Evolutionary conservation across 2,888 invertebrate species (phyloP).

Genomic region (Lasioglossum calceatum): DNA sequence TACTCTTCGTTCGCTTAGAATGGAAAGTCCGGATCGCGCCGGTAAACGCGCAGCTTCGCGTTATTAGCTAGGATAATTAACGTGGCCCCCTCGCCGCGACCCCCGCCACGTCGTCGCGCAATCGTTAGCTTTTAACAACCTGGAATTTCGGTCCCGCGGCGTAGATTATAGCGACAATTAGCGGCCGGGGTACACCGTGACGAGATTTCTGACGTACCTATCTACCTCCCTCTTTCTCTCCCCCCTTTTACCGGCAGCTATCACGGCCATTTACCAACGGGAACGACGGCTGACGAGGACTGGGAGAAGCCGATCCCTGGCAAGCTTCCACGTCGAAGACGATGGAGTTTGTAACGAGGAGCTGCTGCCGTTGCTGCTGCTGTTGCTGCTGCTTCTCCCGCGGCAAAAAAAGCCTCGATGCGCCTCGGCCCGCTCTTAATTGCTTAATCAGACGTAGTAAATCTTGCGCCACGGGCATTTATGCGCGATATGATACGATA

Average conservation of each 20-base stretch:
- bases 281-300: conserved; percentile 16
- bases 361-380: conserved; percentile 31
- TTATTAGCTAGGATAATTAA: conserved; percentile 78
- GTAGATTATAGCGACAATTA: conserved; percentile 74
- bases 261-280: conserved; percentile 46
- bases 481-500: conserved; percentile 56
- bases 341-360: conserved; percentile 73
- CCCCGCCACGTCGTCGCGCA: conserved; percentile 52
- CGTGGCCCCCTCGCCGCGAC: conserved; percentile 49
- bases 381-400: conserved; percentile 44
- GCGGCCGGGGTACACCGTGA: conserved; percentile 67
- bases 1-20: conserved; percentile 21
- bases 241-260: neutral
- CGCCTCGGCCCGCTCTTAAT: conserved; percentile 76
- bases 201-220: conserved; percentile 73
- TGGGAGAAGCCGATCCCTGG: conserved; percentile 16
- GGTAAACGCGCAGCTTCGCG: conserved; percentile 65
- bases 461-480: conserved; percentile 81
- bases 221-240: neutral
- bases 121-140: conserved; percentile 77
- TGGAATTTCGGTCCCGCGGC: conserved; percentile 74
- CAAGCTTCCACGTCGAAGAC: conserved; percentile 63
- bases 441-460: conserved; percentile 83
- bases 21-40: conserved; percentile 53
- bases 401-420: conserved; percentile 73